These are phyloP conservation scores for Pimephales promelas DNA, from an alignment of 2,113 vertebrate species.

Conservation along the genomic window DNA sequence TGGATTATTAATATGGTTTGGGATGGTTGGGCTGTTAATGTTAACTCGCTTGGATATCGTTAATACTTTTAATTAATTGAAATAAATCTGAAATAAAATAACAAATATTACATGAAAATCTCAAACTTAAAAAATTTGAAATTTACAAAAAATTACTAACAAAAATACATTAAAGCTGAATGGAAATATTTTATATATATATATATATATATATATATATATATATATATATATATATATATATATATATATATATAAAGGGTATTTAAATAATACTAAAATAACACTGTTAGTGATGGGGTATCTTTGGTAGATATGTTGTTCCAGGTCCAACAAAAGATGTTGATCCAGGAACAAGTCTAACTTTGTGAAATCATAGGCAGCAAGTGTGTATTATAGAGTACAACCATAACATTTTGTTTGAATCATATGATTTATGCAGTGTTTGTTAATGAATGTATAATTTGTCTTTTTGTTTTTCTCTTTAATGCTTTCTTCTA, in stretches of 20 bases:
- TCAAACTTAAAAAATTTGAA: no score
- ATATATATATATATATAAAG: no score
- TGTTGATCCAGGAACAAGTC: neutral
- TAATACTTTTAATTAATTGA: no score
- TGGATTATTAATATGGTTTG: neutral
- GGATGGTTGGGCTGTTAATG: neutral
- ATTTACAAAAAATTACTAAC: no score
- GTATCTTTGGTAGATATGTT: neutral
- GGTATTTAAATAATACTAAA: neutral
- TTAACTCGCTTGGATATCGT: neutral
- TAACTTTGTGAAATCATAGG: neutral
- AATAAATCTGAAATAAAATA: no score
- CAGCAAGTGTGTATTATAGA: neutral
- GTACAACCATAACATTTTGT: neutral
- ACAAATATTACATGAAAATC: no score
- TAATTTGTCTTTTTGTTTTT: neutral
- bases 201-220: no score
- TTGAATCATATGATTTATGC: neutral
- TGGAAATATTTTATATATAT: no score
- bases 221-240: no score
- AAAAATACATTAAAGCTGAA: no score
- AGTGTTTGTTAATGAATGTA: neutral
- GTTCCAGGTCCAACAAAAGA: neutral
- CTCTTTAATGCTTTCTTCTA: conserved; percentile 53
- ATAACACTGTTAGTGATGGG: neutral